These are phyloP conservation scores for Heterotilapia buettikoferi DNA, from an alignment of 2,113 vertebrate species.

Conservation along the genomic window DNA sequence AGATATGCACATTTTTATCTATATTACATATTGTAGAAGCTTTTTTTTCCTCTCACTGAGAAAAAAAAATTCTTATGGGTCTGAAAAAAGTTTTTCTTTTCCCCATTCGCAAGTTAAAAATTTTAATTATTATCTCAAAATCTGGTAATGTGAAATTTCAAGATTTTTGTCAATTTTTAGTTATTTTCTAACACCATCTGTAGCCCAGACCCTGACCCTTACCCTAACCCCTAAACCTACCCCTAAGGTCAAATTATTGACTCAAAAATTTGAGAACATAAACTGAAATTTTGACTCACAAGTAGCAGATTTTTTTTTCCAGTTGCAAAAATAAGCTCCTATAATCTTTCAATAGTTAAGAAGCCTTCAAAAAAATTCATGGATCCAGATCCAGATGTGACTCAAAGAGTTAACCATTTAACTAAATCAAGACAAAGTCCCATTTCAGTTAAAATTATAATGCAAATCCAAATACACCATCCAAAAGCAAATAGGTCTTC, in stretches of 20 bases:
- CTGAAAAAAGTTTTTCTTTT: accelerated
- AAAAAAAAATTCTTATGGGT: not conserved
- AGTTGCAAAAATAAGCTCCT: not conserved
- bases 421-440: not conserved
- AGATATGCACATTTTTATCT: not conserved
- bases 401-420: not conserved
- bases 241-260: not conserved
- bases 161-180: not conserved
- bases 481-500: not conserved
- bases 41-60: not conserved
- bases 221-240: not conserved
- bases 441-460: not conserved
- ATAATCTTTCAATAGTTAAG: not conserved
- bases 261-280: not conserved
- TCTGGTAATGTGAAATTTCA: not conserved
- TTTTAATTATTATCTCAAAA: not conserved
- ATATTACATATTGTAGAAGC: not conserved
- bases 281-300: not conserved
- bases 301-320: not conserved
- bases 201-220: not conserved
- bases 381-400: not conserved
- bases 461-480: not conserved
- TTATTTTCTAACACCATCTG: not conserved
- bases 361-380: not conserved
- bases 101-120: accelerated